Conservation (phyloP, 2,888 invertebrate species). For the Mactromeris polynyma region DNA sequence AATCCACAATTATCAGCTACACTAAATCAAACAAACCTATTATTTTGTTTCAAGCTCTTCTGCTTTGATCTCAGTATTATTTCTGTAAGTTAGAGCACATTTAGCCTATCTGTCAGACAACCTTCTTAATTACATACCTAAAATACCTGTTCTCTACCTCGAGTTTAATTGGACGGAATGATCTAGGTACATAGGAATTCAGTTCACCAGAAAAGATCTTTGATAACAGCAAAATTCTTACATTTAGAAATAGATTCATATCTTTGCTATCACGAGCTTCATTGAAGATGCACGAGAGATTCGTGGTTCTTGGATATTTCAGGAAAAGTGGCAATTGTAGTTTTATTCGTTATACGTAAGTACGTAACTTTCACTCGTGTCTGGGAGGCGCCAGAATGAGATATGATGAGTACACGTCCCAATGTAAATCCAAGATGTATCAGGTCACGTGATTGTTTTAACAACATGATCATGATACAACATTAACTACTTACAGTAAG, state of each 20-base stretch:
- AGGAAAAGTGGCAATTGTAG: conserved; percentile 2
- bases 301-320: not conserved
- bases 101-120: not conserved
- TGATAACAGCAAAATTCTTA: not conserved
- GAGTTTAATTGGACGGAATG: conserved; percentile 6
- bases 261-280: not conserved
- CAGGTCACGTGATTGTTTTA: too few species aligned
- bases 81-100: not conserved
- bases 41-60: not conserved
- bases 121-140: not conserved
- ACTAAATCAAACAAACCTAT: not conserved
- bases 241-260: not conserved
- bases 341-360: not conserved
- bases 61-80: not conserved
- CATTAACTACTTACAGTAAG: too few species aligned
- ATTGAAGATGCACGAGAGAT: not conserved
- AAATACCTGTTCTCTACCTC: not conserved
- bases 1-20: not conserved
- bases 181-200: not conserved
- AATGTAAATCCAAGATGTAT: not conserved
- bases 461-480: too few species aligned
- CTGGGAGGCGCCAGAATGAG: not conserved
- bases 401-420: not conserved
- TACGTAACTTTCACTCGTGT: not conserved
- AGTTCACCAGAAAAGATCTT: not conserved